phyloP scores from a whole-genome alignment of 2,797 vertebrate genomes.

The Pseudochirops corinnae region DNA sequence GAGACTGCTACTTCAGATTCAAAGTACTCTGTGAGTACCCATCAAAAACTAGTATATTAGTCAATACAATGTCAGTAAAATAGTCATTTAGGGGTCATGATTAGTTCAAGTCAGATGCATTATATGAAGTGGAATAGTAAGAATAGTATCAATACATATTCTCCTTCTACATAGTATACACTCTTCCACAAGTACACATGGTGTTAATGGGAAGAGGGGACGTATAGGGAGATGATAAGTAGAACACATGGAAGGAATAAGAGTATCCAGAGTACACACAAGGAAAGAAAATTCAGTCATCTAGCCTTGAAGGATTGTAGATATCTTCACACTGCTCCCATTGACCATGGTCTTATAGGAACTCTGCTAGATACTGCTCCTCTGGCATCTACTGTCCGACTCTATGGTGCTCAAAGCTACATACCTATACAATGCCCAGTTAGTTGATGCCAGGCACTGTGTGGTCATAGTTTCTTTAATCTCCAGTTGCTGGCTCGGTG shows the following conservation, averaged over 20 bases:
- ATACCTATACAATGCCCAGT: neutral
- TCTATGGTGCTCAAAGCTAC: neutral
- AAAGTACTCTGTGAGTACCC: neutral
- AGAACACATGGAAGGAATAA: neutral
- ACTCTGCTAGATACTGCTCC: neutral
- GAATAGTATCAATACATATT: neutral
- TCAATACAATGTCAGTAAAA: too few species aligned
- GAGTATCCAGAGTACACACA: neutral
- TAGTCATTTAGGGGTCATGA: neutral
- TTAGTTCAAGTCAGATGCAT: neutral
- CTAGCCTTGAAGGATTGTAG: neutral
- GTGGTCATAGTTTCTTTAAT: neutral
- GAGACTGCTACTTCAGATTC: neutral
- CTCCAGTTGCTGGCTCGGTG: neutral
- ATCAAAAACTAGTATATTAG: neutral
- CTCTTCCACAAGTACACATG: neutral
- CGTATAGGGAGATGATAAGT: neutral
- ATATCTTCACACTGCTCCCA: neutral
- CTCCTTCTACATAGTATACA: neutral
- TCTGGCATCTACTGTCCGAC: neutral
- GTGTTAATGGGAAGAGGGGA: neutral
- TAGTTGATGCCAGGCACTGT: neutral
- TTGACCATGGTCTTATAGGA: neutral
- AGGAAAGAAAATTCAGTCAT: neutral
- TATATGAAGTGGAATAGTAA: neutral